Percentiles rank a stretch among this genome's conserved stretches.
Conservation (phyloP, 1,140 invertebrate genomes). For the Caenorhabditis inopinata region DNA sequence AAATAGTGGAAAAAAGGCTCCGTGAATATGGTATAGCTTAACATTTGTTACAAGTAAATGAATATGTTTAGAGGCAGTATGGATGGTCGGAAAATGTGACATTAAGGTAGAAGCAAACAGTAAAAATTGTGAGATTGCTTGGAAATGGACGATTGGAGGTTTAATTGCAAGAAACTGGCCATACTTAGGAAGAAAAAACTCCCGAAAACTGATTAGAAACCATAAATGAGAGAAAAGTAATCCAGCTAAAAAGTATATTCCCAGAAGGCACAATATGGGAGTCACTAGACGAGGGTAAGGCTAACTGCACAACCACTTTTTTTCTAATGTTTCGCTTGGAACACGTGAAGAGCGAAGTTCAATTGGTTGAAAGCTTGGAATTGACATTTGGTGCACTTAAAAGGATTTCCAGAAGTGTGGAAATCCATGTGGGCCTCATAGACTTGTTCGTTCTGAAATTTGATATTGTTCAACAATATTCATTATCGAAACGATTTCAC, state of each 20-base stretch:
- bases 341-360: conserved; percentile 86
- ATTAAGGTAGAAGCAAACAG: neutral
- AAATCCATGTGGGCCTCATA: conserved; percentile 93
- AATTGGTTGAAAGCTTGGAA: conserved; percentile 78
- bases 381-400: conserved; percentile 90
- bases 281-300: conserved; percentile 22
- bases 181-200: neutral
- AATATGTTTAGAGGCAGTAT: conserved; percentile 16
- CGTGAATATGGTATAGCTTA: neutral
- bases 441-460: conserved; percentile 81
- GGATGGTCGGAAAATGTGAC: neutral
- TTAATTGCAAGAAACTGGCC: neutral
- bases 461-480: no score
- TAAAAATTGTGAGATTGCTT: neutral
- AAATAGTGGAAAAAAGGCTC: neutral
- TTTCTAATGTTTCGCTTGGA: conserved; percentile 69
- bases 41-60: neutral
- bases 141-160: conserved; percentile 4
- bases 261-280: neutral
- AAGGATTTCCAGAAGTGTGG: conserved; percentile 84
- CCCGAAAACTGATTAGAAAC: neutral
- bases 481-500: neutral
- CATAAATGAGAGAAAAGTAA: neutral
- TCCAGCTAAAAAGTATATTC: neutral
- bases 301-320: no score